These are phyloP conservation scores for Seriola quinqueradiata DNA, from an alignment of 2,113 vertebrate genomes.

Conservation along the genomic window DNA sequence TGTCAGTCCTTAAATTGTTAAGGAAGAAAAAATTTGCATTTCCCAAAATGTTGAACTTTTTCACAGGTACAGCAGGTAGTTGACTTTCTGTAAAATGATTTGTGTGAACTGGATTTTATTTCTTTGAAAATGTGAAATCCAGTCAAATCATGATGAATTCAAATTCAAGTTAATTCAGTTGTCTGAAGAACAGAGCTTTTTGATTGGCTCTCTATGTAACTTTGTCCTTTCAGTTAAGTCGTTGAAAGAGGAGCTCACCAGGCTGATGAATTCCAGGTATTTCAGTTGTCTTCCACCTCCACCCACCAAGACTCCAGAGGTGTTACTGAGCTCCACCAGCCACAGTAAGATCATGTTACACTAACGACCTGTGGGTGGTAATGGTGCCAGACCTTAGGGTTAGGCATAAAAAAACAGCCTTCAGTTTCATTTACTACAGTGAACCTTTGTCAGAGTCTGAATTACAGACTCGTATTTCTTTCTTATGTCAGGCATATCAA, in stretches of 20 bases:
- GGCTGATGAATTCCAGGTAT: constrained; percentile 90
- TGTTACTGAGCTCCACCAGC: not conserved
- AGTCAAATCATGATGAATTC: not conserved
- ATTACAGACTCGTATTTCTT: not conserved
- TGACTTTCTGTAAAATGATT: no score
- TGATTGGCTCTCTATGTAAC: not conserved
- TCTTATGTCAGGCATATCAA: constrained; percentile 73
- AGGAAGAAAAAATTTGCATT: no score
- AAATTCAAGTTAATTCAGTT: not conserved
- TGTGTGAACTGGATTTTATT: no score
- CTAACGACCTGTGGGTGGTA: no score
- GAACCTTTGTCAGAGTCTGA: no score
- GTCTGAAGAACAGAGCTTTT: not conserved
- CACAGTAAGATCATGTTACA: constrained; percentile 54
- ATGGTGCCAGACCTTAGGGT: no score
- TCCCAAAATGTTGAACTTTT: no score
- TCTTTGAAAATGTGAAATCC: no score
- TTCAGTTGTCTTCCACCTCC: constrained; percentile 89
- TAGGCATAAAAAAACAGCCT: no score
- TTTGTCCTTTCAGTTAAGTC: constrained; percentile 87
- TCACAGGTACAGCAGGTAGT: no score
- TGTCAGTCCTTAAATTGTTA: no score
- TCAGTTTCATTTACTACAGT: no score
- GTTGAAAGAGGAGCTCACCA: constrained; percentile 90
- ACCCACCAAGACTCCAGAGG: constrained; percentile 65